Conservation (phyloP, 2,888 invertebrate genomes). For the Stegana nigrithorax region DNA sequence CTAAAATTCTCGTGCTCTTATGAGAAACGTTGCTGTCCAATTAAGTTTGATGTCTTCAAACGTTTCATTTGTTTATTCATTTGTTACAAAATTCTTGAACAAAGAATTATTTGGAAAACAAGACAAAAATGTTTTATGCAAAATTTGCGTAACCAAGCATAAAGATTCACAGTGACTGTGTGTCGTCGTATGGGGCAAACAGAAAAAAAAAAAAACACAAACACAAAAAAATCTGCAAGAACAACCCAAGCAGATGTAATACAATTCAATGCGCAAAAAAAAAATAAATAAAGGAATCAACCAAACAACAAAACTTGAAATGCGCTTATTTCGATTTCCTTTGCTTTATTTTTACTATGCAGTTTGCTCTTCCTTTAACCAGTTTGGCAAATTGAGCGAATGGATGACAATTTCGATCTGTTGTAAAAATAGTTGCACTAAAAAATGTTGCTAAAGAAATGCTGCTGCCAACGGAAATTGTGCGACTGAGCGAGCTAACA, state of each 20-base stretch:
- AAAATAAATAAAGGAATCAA: neutral
- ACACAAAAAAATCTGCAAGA: neutral
- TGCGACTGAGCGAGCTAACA: neutral
- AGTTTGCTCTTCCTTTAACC: neutral
- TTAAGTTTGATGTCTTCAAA: too few relatives aligned
- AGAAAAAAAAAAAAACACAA: neutral
- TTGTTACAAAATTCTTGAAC: too few relatives aligned
- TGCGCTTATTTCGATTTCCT: neutral
- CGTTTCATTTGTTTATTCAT: too few relatives aligned
- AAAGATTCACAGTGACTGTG: conserved; percentile 39
- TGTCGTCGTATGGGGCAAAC: conserved; percentile 25
- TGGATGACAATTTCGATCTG: conserved; percentile 64
- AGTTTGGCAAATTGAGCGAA: conserved; percentile 62
- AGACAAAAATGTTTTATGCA: conserved; percentile 37
- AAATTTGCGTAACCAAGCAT: conserved; percentile 51
- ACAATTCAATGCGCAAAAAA: neutral
- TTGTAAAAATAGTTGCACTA: conserved; percentile 46
- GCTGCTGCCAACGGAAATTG: neutral
- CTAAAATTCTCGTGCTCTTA: too few relatives aligned
- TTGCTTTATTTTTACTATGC: neutral
- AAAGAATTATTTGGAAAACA: neutral
- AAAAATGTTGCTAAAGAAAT: conserved; percentile 7
- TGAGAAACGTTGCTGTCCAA: too few relatives aligned
- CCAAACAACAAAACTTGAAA: conserved; percentile 4
- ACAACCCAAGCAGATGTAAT: neutral